Base-by-base conservation (phyloP, 2,888 invertebrate genomes). In the Eupithecia tripunctaria region DNA sequence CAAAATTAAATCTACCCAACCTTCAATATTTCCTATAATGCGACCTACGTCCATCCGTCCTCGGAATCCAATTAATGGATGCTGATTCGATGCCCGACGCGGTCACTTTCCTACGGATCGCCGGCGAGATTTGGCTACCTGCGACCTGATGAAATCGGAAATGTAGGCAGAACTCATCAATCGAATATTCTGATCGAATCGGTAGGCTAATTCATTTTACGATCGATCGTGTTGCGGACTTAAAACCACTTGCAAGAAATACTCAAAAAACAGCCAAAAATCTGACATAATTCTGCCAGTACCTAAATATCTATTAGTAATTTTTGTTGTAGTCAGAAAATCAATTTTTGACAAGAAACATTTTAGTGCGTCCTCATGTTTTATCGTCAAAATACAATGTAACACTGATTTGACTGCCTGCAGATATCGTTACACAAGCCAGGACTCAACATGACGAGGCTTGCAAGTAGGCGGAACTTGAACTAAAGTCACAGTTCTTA, bases 61-160 rank as follows among this genome's bases (percentile, higher is more conserved):
- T 29, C 60, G 15, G 29, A 79, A 84, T 82, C 79, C 82, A 85
- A 86, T 86, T 83, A 83, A 79, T 81, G 78, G 79, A 77, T 78
- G 76, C 80, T 78, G 79, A 76, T 81, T 81, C 80, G 77, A 81
- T 78, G 60, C 65, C 67, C 64, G 67, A 72, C 73, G 69, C 72
- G 78, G 80, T 80, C 78, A 79, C 72, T 78, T 69, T 72, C 65
- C 68, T 74, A 64, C 43, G 64, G 64, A 36, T 60, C 60, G 29
- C 56, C 70, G 71, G 74, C 32, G 71, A 69, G 41, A 18, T 65
- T 63, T 27, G 21, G 68, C 62, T 47, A 66, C 8, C 27, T 29
- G 29, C 29, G 63, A 21, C 47, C 62, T 51, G 71, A 74, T 70
- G 59, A 72, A 71, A 69, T 71, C 59, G 43, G 67, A 47, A 70